These are phyloP conservation scores for Heliconius cydno DNA, from an alignment of 2,888 invertebrate species.

Conservation along the genomic window DNA sequence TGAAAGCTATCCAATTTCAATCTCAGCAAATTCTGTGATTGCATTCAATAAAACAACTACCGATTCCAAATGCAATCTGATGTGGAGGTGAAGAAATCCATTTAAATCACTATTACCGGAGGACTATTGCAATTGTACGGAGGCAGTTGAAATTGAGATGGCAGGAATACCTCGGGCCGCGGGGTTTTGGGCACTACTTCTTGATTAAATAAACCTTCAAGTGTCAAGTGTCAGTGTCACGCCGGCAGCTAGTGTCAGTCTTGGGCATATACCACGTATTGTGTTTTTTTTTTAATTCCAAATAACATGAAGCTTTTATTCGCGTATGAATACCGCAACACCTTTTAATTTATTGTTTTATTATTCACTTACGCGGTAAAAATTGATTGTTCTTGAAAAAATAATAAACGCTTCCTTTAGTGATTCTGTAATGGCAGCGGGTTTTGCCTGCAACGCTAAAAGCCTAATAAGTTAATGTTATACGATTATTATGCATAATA, in stretches of 20 bases:
- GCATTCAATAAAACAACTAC: constrained; percentile 64
- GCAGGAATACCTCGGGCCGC: constrained; percentile 66
- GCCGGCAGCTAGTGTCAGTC: constrained; percentile 56
- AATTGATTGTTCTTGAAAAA: constrained; percentile 10
- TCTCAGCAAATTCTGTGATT: constrained; percentile 31
- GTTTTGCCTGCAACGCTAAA: too few species aligned
- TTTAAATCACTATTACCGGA: constrained; percentile 74
- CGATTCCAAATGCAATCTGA: constrained; percentile 52
- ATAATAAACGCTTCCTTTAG: neutral
- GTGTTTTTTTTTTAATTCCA: constrained; percentile 51
- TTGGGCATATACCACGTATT: constrained; percentile 65
- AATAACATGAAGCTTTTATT: constrained; percentile 49
- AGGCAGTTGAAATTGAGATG: constrained; percentile 78
- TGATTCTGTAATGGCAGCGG: too few species aligned
- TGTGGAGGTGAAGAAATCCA: constrained; percentile 63
- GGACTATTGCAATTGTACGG: constrained; percentile 76
- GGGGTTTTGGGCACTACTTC: constrained; percentile 60
- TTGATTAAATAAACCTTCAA: constrained; percentile 83
- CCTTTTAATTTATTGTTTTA: constrained; percentile 40
- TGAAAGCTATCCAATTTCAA: constrained; percentile 24
- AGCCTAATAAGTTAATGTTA: neutral
- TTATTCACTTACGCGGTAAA: constrained; percentile 15
- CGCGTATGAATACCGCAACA: constrained; percentile 43
- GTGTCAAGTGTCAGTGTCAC: constrained; percentile 62
- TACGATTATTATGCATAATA: neutral